phyloP scores from a whole-genome alignment of 2,113 vertebrate genomes.

The Choloepus hoffmanni region DNA sequence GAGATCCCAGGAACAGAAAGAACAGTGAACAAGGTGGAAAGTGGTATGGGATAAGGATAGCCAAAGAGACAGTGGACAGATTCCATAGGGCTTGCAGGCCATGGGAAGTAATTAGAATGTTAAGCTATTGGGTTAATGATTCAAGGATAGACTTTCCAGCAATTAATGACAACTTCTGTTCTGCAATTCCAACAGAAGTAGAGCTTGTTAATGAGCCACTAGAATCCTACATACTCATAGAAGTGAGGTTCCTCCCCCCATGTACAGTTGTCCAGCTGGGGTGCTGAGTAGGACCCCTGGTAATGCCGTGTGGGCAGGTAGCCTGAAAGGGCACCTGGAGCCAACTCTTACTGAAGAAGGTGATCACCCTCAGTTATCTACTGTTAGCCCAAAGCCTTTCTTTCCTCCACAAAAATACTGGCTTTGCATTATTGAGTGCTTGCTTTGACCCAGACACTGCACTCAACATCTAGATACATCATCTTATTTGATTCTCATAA shows the following conservation, averaged over 20 bases:
- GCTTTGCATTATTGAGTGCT: not conserved
- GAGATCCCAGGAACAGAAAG: not conserved
- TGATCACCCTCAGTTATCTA: not conserved
- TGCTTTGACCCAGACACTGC: not conserved
- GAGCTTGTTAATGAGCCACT: not conserved
- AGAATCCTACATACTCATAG: fast-evolving
- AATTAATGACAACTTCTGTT: not conserved
- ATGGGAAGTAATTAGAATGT: not conserved
- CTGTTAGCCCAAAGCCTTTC: not conserved
- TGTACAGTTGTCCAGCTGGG: no score
- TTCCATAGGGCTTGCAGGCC: not conserved
- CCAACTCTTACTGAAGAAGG: not conserved
- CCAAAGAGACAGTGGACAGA: not conserved
- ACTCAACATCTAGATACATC: not conserved
- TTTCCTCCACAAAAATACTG: not conserved
- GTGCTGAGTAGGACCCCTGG: not conserved
- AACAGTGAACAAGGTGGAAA: not conserved
- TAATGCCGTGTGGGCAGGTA: not conserved
- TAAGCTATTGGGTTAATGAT: not conserved
- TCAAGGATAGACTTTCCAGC: not conserved
- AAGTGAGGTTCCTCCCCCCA: fast-evolving
- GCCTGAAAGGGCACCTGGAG: not conserved
- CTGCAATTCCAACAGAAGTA: not conserved
- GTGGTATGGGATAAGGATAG: no score
- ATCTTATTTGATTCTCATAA: not conserved